These are phyloP conservation scores for Melanocharis versteri DNA, from an alignment of 2,113 vertebrate genomes.

Conservation along the genomic window DNA sequence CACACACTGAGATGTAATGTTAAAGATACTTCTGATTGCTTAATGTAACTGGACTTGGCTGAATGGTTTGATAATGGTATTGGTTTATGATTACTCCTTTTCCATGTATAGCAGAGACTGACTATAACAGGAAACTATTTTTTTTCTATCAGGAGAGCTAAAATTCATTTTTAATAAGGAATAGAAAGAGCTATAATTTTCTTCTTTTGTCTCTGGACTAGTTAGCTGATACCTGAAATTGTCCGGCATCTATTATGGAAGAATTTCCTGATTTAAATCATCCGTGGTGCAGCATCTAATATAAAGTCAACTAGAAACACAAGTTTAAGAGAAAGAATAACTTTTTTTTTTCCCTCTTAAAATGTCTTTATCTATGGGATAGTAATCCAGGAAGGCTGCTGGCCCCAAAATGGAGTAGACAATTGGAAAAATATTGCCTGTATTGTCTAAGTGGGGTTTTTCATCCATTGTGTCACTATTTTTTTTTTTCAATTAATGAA, in stretches of 20 bases:
- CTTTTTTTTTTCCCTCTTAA: fast-evolving
- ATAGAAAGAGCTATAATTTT: neutral
- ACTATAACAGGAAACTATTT: neutral
- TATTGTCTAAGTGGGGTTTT: fast-evolving
- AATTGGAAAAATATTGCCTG: neutral
- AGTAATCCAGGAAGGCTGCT: neutral
- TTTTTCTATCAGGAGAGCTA: neutral
- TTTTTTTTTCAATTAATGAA: neutral
- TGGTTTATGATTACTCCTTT: neutral
- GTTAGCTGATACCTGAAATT: neutral
- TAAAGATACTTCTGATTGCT: neutral
- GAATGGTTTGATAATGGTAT: neutral
- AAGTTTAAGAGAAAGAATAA: neutral
- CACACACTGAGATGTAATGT: fast-evolving
- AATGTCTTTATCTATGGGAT: neutral
- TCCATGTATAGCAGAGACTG: neutral
- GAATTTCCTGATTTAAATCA: neutral
- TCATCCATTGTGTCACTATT: neutral
- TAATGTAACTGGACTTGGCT: neutral
- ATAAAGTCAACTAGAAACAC: neutral
- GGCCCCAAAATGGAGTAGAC: neutral
- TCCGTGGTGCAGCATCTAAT: neutral
- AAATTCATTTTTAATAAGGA: neutral
- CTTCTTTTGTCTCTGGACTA: neutral
- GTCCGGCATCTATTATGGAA: neutral